Percentiles rank a stretch among this genome's conserved stretches.
phyloP scores from a whole-genome alignment of 1,140 invertebrate genomes.

The Halesus radiatus region DNA sequence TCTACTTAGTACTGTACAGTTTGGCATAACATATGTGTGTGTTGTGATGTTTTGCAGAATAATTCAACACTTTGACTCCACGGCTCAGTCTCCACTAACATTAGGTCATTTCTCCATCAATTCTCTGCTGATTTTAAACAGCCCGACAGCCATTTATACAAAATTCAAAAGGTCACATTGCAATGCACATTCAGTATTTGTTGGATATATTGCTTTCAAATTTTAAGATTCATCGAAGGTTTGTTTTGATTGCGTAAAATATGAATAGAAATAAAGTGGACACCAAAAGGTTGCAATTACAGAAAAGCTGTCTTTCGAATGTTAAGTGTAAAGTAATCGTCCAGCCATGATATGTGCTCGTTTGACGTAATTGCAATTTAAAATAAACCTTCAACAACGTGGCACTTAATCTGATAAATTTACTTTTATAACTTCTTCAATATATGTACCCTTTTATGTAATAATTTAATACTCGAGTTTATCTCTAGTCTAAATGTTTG shows the following conservation, averaged over 20 bases:
- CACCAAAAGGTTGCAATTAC: too few relatives aligned
- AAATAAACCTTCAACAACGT: background rate
- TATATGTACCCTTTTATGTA: background rate
- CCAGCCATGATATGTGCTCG: background rate
- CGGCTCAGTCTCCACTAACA: conserved; percentile 51
- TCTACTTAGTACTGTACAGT: conserved; percentile 46
- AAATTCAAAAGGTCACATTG: conserved; percentile 8
- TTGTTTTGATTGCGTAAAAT: conserved; percentile 8
- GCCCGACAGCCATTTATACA: too few relatives aligned
- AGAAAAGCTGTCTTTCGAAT: background rate
- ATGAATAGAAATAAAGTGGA: background rate
- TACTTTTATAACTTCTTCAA: conserved; percentile 8
- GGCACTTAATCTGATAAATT: conserved; percentile 2
- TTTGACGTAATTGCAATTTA: background rate
- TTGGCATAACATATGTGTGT: conserved; percentile 30
- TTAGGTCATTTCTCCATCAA: conserved; percentile 47
- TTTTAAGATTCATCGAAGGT: conserved; percentile 20
- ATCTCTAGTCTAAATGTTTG: background rate
- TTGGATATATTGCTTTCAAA: conserved; percentile 28
- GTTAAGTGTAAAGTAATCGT: background rate
- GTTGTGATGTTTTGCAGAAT: conserved; percentile 12
- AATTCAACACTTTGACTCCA: conserved; percentile 17
- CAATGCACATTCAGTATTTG: conserved; percentile 1
- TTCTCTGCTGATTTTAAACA: conserved; percentile 2
- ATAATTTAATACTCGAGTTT: background rate